A percentile compares a stretch with the other conserved stretches of the same genome.
Conservation (phyloP, 2,113 vertebrate genomes). For the Herpailurus yagouaroundi region DNA sequence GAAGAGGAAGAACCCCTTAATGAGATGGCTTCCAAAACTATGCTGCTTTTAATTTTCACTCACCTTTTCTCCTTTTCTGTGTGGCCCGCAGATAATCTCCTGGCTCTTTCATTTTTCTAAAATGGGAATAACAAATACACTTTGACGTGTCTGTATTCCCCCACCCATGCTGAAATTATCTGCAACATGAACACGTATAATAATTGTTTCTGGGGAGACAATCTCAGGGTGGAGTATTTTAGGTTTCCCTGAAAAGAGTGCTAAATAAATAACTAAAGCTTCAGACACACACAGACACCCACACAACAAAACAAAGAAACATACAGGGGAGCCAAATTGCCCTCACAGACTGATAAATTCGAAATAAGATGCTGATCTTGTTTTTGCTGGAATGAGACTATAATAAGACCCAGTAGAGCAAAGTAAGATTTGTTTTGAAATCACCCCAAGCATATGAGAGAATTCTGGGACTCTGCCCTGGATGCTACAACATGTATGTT, state of each 20-base stretch:
- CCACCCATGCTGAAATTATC: neutral
- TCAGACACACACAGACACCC: neutral
- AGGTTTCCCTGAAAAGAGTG: neutral
- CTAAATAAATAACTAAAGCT: neutral
- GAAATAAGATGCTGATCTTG: conserved; percentile 69
- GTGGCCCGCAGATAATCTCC: fast-evolving
- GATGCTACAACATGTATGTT: neutral
- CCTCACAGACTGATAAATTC: neutral
- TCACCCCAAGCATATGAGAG: neutral
- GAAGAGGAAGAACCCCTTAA: neutral
- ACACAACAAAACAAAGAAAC: neutral
- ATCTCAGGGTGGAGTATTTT: neutral
- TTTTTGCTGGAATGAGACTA: conserved; percentile 38
- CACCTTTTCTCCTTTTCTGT: neutral
- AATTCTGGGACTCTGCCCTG: conserved; percentile 30
- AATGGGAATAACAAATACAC: neutral
- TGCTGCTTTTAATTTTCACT: neutral
- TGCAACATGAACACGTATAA: fast-evolving
- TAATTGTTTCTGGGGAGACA: neutral
- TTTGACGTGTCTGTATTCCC: neutral
- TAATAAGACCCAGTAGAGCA: conserved; percentile 48
- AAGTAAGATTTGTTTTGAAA: conserved; percentile 57
- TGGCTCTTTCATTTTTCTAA: neutral
- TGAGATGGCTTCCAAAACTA: neutral
- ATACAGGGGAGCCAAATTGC: neutral